Percentiles rank a stretch among this genome's conserved stretches.
Evolutionary conservation across 2,888 invertebrate species (phyloP).

Genomic region (Scaptomyza cyrtandrae): DNA sequence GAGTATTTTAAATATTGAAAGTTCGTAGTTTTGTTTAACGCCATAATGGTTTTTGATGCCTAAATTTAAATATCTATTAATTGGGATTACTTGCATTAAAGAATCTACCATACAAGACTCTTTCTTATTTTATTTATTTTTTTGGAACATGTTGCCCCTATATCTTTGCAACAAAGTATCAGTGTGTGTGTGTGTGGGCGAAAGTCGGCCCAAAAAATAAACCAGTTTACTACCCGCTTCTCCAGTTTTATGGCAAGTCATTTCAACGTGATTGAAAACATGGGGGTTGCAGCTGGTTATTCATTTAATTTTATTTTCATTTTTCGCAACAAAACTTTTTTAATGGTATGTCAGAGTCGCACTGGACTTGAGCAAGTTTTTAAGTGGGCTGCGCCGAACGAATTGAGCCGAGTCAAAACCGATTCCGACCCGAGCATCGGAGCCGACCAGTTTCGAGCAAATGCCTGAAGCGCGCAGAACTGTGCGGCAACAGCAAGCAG

Average conservation of each 20-base stretch:
- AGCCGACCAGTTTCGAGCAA: slow-evolving; percentile 48
- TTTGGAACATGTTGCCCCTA: slow-evolving; percentile 20
- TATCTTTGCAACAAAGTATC: slow-evolving; percentile 1
- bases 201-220: slow-evolving; percentile 33
- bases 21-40: too few relatives aligned
- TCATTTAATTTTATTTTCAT: slow-evolving; percentile 4
- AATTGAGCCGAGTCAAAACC: slow-evolving; percentile 23
- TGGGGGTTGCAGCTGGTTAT: slow-evolving; percentile 73
- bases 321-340: slow-evolving; percentile 59
- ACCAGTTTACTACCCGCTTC: slow-evolving; percentile 71
- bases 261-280: slow-evolving; percentile 56
- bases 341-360: slow-evolving; percentile 63
- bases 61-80: slow-evolving; percentile 49
- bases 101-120: slow-evolving; percentile 44
- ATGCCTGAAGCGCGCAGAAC: slow-evolving; percentile 27
- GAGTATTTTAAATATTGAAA: too few relatives aligned
- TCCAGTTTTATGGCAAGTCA: slow-evolving; percentile 60
- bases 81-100: slow-evolving; percentile 69
- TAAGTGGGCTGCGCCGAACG: slow-evolving; percentile 70
- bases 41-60: background rate
- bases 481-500: slow-evolving; percentile 21
- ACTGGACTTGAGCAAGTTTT: slow-evolving; percentile 68
- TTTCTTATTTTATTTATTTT: slow-evolving; percentile 27
- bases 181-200: slow-evolving; percentile 8
- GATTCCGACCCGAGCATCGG: slow-evolving; percentile 15